Evolutionary conservation across 1,140 invertebrate species (phyloP).

Genomic region (Hyphantria cunea): DNA sequence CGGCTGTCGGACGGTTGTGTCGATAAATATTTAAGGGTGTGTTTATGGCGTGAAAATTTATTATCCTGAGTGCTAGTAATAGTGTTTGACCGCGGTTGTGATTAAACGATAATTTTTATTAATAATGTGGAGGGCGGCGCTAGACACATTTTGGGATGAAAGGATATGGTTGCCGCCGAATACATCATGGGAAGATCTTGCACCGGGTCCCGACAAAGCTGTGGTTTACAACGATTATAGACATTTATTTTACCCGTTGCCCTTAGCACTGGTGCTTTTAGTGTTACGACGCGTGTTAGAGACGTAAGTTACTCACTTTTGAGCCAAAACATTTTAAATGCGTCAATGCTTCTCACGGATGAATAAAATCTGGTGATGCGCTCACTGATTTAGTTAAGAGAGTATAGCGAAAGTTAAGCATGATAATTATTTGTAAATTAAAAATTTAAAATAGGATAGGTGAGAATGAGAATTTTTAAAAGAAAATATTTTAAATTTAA

Average conservation of each 20-base stretch:
- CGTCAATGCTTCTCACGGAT: constrained; percentile 27
- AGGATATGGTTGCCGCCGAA: constrained; percentile 94
- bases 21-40: constrained; percentile 40
- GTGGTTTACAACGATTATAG: constrained; percentile 91
- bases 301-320: constrained; percentile 84
- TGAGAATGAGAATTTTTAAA: too few relatives aligned
- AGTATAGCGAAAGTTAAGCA: constrained; percentile 8
- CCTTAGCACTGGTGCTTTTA: constrained; percentile 90
- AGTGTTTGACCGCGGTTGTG: constrained; percentile 7
- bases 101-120: constrained; percentile 17
- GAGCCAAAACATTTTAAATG: constrained; percentile 12
- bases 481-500: too few relatives aligned
- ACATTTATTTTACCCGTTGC: constrained; percentile 92
- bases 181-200: constrained; percentile 93
- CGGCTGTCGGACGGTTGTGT: constrained; percentile 35
- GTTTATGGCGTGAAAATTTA: constrained; percentile 49
- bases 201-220: constrained; percentile 88
- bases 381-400: constrained; percentile 18
- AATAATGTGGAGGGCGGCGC: constrained; percentile 67
- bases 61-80: constrained; percentile 33
- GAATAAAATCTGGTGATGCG: constrained; percentile 29
- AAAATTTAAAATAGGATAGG: too few relatives aligned
- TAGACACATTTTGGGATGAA: constrained; percentile 90
- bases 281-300: constrained; percentile 89
- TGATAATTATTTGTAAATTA: neutral